Base-by-base conservation (phyloP, 2,113 vertebrate genomes). In the Dinomys branickii region DNA sequence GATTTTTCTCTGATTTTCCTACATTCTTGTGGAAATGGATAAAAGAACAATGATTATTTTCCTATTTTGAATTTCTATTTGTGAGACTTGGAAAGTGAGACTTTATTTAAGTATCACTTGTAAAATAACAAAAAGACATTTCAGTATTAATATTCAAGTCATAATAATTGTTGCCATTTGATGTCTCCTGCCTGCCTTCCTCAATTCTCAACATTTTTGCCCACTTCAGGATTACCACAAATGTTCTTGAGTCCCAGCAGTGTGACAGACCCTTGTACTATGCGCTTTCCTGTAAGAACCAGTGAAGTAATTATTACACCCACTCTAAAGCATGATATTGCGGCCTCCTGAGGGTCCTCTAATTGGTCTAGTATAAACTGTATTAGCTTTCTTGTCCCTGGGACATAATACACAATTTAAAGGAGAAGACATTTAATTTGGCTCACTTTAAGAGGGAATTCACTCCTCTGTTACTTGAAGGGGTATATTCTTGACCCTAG, bases 1-100 rank as follows among this genome's bases (percentile, higher is more conserved):
- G 35, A 88, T 92, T 86, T 90, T 52, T 78, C 58, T 95, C n/a
- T 90, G 61, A 85, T 82, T 94, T 95, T 94, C 71, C 69, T 96
- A 69, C 19, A 87, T 90, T 84, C 84, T 93, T 84, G 28, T 75
- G 77, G 61, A 75, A 86, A 87, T 63, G 44, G 35, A 77, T 59
- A 93, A 71, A 94, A 47, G 58, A 92, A 78, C 61, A 94, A 77
- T 75, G 41, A 81, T n/a, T 75, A 5, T 81, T 94, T 95, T 77
- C 85, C 22, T 41, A 56, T 83, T 90, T 65, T 88, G 65, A 95
- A 82, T 88, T 50, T 95, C 65, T 26, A 41, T 83, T 85, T 87
- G 38, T 77, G 95, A 84, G 77, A 95, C 47, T 69, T 85, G 35
- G 50, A 94, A 80, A 90, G 13, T 92, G 16, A 67, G 63, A 90